Base-by-base conservation (phyloP, 1,140 invertebrate species). In the Stegodyphus dumicola region DNA sequence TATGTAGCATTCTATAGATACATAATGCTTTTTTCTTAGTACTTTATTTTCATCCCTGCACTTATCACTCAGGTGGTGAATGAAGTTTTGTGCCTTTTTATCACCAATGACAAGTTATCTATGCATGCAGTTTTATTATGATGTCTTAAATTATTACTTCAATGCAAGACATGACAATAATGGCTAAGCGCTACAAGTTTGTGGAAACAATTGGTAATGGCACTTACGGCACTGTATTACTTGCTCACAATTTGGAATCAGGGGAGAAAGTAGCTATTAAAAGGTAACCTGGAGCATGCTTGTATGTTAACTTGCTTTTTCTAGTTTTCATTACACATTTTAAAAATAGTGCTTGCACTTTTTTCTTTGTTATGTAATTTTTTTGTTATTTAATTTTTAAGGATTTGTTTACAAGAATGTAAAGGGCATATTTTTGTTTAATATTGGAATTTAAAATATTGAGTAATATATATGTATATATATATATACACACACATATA, bases 201-300 rank as follows among this genome's bases (percentile, higher is more conserved):
- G 92, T 98, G 84, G 96, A 97, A 90, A 96, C 98, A 91, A 92
- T 99, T 52, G 99, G 99, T 73, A 98, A 99, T 92, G 99, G 99
- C 70, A 99, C 98, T 48, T 99, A 99, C 90, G 99, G 98, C 49
- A 98, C 96, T 86, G 98, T 99, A 60, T 94, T 98, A 54, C 93
- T 99, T 73, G 98, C 97, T n/a, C 96, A 97, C 91, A 93, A 96
- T 85, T 94, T 97, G 76, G 98, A 99, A 90, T 98, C 97, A 0
- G 97, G 97, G n/a, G 98, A 99, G 91, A 98, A 99, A 90, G 98
- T 99, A 9, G 98, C 98, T 71, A 99, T 99, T 87, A 99, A 99
- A 92, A 95, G 93, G 94, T 95, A 89, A 91, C 90, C 56, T 18
- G 11, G 7, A 33, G n/a, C 33, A 73, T 56, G 67, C 33, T 69